phyloP scores from a whole-genome alignment of 53 echinoderm and acorn worm species.

The Apostichopus leukothele region DNA sequence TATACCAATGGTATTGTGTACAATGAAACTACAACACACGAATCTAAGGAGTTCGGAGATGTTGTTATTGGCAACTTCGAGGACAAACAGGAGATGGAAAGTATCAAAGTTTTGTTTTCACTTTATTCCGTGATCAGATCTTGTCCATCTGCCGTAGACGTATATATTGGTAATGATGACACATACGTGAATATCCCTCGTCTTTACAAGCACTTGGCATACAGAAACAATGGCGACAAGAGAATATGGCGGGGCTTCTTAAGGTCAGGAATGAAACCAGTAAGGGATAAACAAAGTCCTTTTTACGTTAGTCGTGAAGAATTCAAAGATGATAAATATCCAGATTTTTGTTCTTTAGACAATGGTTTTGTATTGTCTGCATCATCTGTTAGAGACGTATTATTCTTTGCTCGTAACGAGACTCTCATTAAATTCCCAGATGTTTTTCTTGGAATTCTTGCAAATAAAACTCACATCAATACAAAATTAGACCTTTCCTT shows the following conservation, averaged over 20 bases:
- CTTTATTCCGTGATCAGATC: not conserved
- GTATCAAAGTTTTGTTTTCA: constrained; percentile 24
- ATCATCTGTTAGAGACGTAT: not conserved
- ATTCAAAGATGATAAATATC: not conserved
- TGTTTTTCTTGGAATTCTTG: constrained; percentile 17
- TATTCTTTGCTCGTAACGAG: constrained; percentile 10
- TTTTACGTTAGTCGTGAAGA: constrained; percentile 9
- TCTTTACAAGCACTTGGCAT: not conserved
- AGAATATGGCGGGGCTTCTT: not conserved
- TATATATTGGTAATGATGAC: constrained; percentile 23
- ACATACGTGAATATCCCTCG: constrained; percentile 30
- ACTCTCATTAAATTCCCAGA: constrained; percentile 3
- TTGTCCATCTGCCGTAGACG: not conserved
- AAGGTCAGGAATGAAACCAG: not conserved
- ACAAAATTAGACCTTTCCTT: not conserved
- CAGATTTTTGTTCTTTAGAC: constrained; percentile 4
- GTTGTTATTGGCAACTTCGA: constrained; percentile 36
- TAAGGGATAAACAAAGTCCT: constrained; percentile 2
- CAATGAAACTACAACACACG: not conserved
- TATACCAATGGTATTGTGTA: too few relatives aligned
- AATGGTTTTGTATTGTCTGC: constrained; percentile 27
- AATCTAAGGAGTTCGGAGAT: constrained; percentile 17
- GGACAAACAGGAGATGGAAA: not conserved
- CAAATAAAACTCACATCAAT: not conserved
- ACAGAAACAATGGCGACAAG: not conserved